These are phyloP conservation scores for Gambusia holbrooki DNA, from an alignment of 2,113 vertebrate species.

Conservation along the genomic window DNA sequence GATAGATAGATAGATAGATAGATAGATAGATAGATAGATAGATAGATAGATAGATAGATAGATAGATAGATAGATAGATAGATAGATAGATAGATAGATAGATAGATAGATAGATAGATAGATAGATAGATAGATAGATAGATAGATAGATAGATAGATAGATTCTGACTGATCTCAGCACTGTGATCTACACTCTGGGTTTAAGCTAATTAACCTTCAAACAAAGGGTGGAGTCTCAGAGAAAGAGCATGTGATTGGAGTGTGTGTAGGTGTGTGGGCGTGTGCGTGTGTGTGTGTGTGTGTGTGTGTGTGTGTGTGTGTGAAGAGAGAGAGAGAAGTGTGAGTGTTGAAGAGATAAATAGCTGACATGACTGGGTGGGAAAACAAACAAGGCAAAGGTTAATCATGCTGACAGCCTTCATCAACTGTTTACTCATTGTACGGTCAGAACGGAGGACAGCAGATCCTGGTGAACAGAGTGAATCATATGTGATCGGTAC, in stretches of 20 bases:
- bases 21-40: too few relatives aligned
- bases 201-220: constrained; percentile 1
- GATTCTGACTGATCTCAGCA: not conserved
- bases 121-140: too few relatives aligned
- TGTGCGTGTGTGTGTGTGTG: not conserved
- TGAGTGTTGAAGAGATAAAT: not conserved
- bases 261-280: not conserved
- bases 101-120: too few relatives aligned
- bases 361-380: not conserved
- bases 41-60: too few relatives aligned
- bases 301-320: not conserved
- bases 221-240: constrained; percentile 3
- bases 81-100: too few relatives aligned
- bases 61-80: too few relatives aligned
- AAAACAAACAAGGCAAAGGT: constrained; percentile 2
- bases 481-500: too few relatives aligned
- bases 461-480: too few relatives aligned
- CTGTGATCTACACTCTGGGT: not conserved
- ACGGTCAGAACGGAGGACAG: not conserved
- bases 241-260: not conserved
- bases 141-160: too few relatives aligned
- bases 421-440: not conserved
- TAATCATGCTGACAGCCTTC: not conserved
- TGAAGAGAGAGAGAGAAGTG: not conserved
- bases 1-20: too few relatives aligned